phyloP scores from a whole-genome alignment of 1,140 invertebrate genomes.

The Drosophila sechellia region DNA sequence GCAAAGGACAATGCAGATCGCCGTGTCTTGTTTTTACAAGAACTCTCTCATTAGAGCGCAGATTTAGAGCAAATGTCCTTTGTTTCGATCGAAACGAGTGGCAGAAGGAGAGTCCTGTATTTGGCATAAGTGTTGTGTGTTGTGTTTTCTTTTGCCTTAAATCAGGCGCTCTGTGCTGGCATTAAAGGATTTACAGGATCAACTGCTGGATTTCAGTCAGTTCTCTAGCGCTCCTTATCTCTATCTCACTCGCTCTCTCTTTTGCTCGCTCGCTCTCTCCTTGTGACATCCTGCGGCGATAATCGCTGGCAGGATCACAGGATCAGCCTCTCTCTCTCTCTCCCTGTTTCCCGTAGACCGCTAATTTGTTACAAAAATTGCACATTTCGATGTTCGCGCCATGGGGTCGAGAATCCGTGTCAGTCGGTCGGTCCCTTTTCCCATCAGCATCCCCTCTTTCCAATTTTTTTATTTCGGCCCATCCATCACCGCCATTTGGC shows the following conservation, averaged over 20 bases:
- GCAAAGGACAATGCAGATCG: slow-evolving; percentile 27
- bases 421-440: slow-evolving; percentile 32
- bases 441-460: slow-evolving; percentile 51
- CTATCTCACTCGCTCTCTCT: slow-evolving; percentile 6
- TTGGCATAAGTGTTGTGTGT: slow-evolving; percentile 1
- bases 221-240: neutral
- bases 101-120: neutral
- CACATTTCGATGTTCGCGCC: slow-evolving; percentile 62
- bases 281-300: slow-evolving; percentile 35
- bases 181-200: slow-evolving; percentile 75
- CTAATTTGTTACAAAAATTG: slow-evolving; percentile 81
- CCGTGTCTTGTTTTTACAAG: slow-evolving; percentile 19
- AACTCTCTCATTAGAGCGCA: slow-evolving; percentile 52
- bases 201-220: slow-evolving; percentile 21
- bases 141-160: slow-evolving; percentile 47
- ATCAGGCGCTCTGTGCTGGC: slow-evolving; percentile 51
- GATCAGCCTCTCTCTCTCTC: neutral
- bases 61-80: slow-evolving; percentile 66
- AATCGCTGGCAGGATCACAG: slow-evolving; percentile 39
- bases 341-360: slow-evolving; percentile 13
- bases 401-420: slow-evolving; percentile 54
- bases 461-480: slow-evolving; percentile 17
- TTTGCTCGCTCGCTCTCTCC: neutral
- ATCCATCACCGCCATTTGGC: slow-evolving; percentile 75
- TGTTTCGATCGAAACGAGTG: neutral